These are phyloP conservation scores for Danio rerio DNA, from an alignment of 2,113 vertebrate genomes.

Conservation along the genomic window DNA sequence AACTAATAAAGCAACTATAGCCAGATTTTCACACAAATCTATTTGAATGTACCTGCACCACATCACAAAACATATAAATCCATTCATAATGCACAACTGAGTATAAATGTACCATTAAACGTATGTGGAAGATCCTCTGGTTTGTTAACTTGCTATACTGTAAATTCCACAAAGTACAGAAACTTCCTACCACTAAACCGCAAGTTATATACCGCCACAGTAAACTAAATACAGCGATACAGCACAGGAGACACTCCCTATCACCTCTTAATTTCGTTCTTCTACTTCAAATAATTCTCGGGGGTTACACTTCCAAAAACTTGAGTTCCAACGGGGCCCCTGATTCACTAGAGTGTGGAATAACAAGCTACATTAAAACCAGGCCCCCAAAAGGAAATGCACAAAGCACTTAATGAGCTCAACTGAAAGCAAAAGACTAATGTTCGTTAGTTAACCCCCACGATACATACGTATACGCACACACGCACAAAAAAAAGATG, in stretches of 20 bases:
- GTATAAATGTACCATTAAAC: background rate
- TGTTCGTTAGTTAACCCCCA: slow-evolving; percentile 75
- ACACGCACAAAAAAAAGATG: background rate
- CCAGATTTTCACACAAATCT: too few species aligned
- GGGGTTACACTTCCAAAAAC: slow-evolving; percentile 67
- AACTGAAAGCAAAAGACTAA: slow-evolving; percentile 75
- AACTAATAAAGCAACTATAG: too few species aligned
- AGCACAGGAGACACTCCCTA: background rate
- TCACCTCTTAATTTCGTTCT: slow-evolving; percentile 62
- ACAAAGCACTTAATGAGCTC: slow-evolving; percentile 80
- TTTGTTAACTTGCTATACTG: background rate
- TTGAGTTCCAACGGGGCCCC: slow-evolving; percentile 45
- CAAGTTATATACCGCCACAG: slow-evolving; percentile 13
- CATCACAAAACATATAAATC: background rate
- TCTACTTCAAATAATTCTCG: slow-evolving; percentile 77
- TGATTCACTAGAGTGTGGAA: slow-evolving; percentile 65
- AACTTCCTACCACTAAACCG: slow-evolving; percentile 13
- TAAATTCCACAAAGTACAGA: slow-evolving; percentile 5
- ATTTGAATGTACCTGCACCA: too few species aligned
- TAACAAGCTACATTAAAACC: slow-evolving; percentile 78
- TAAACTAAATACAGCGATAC: slow-evolving; percentile 4
- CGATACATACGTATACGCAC: slow-evolving; percentile 55
- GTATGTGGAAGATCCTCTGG: background rate
- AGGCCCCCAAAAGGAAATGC: slow-evolving; percentile 72
- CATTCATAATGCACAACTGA: background rate